A percentile compares a stretch with the other conserved stretches of the same genome.
Conservation (phyloP, 2,888 invertebrate species). For the Hirtodrosophila confusa region DNA sequence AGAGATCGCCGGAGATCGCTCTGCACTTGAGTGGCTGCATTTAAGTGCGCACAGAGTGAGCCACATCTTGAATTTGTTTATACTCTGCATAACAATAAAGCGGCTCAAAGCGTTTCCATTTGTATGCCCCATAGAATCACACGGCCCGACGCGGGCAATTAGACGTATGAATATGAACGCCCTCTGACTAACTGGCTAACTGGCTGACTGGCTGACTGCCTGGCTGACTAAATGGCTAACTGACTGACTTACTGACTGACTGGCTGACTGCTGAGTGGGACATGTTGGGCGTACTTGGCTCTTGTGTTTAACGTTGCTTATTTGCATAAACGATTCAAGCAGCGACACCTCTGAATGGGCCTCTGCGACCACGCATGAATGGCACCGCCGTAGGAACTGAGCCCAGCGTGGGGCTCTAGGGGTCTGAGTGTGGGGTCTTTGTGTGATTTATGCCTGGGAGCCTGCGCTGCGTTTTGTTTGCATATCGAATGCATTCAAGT, state of each 20-base stretch:
- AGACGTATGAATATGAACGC: constrained; percentile 62
- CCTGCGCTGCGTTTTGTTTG: constrained; percentile 40
- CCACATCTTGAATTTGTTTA: constrained; percentile 40
- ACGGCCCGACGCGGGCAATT: constrained; percentile 63
- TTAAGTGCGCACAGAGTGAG: constrained; percentile 56
- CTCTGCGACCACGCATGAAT: constrained; percentile 75
- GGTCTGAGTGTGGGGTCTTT: constrained; percentile 45
- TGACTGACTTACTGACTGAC: constrained; percentile 11
- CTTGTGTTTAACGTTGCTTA: constrained; percentile 60
- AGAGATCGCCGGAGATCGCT: constrained; percentile 43
- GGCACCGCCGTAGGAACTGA: constrained; percentile 26
- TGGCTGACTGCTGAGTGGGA: constrained; percentile 45
- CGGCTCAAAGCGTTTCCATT: constrained; percentile 43
- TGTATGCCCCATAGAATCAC: constrained; percentile 58
- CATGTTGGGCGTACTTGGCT: constrained; percentile 69
- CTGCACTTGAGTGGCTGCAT: constrained; percentile 55
- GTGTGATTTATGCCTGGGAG: constrained; percentile 77
- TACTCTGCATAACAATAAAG: constrained; percentile 59
- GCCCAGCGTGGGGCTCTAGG: constrained; percentile 14
- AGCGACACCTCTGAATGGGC: constrained; percentile 73
- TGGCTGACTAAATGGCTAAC: constrained; percentile 9
- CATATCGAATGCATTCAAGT: constrained; percentile 71
- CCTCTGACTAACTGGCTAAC: constrained; percentile 38
- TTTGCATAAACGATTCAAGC: constrained; percentile 74
- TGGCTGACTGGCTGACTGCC: constrained; percentile 33